phyloP scores from a whole-genome alignment of 2,888 invertebrate species.

The Drosophila prostipennis region DNA sequence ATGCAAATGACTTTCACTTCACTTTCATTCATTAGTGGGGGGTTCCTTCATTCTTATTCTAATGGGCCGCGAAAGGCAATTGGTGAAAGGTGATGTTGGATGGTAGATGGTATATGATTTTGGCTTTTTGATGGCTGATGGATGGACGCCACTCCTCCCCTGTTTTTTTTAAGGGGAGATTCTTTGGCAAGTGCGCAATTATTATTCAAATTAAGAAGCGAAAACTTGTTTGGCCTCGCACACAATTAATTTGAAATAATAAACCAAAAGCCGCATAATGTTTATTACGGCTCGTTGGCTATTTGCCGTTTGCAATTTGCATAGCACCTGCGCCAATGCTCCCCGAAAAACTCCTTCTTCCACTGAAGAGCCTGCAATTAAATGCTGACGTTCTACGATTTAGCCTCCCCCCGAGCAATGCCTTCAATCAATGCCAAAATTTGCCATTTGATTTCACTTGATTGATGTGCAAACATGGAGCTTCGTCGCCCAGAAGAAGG shows the following conservation, averaged over 20 bases:
- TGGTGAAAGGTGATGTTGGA: constrained; percentile 63
- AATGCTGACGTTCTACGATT: constrained; percentile 50
- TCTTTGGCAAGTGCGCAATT: constrained; percentile 63
- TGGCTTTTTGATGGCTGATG: constrained; percentile 1
- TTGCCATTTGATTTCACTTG: constrained; percentile 65
- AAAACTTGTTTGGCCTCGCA: constrained; percentile 50
- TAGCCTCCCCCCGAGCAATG: constrained; percentile 40
- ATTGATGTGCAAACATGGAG: constrained; percentile 68
- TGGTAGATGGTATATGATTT: not conserved
- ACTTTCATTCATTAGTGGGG: constrained; percentile 69
- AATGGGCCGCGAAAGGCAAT: constrained; percentile 59
- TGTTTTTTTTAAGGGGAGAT: constrained; percentile 33
- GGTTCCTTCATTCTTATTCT: constrained; percentile 72
- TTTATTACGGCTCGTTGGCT: constrained; percentile 59
- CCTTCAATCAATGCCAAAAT: constrained; percentile 69
- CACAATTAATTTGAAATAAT: constrained; percentile 71
- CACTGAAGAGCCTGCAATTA: constrained; percentile 67
- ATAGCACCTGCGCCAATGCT: constrained; percentile 46
- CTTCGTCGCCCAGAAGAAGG: constrained; percentile 17
- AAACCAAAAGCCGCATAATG: constrained; percentile 64
- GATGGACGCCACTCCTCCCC: constrained; percentile 20
- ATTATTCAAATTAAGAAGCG: constrained; percentile 42
- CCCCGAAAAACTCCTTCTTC: constrained; percentile 32
- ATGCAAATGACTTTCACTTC: constrained; percentile 78
- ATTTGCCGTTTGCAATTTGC: constrained; percentile 59